Conservation (phyloP, 2,113 vertebrate species). For the Micromys minutus region DNA sequence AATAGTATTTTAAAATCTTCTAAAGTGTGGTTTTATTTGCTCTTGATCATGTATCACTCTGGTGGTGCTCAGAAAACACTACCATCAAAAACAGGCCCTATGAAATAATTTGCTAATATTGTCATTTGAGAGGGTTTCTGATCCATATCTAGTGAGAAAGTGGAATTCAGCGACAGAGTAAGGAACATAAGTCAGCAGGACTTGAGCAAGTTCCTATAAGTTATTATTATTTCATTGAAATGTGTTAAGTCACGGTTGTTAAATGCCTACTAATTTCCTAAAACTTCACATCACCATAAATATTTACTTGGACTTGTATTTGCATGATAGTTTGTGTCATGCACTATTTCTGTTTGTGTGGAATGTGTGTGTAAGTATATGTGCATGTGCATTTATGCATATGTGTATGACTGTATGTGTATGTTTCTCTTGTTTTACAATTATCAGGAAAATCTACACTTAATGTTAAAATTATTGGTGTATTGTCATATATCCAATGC, state of each 20-base stretch:
- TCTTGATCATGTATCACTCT: background rate
- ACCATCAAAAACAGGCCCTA: background rate
- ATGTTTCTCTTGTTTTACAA: background rate
- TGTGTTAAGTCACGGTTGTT: background rate
- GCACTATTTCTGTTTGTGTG: background rate
- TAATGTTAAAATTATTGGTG: conserved; percentile 31
- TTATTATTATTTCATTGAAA: background rate
- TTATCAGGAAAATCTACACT: background rate
- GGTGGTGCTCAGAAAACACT: background rate
- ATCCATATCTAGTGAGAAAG: background rate
- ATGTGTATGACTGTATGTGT: no score
- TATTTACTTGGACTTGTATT: background rate
- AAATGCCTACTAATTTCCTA: background rate
- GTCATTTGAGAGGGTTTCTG: background rate
- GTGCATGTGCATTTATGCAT: no score
- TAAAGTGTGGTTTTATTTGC: background rate
- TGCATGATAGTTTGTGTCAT: background rate
- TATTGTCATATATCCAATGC: background rate
- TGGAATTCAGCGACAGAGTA: background rate
- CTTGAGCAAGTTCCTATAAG: background rate
- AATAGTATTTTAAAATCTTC: background rate
- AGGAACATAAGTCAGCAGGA: background rate
- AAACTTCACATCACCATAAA: background rate
- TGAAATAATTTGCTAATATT: background rate
- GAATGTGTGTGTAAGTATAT: no score